Base-by-base conservation (phyloP, 2,797 vertebrate genomes). In the Myotis daubentonii region DNA sequence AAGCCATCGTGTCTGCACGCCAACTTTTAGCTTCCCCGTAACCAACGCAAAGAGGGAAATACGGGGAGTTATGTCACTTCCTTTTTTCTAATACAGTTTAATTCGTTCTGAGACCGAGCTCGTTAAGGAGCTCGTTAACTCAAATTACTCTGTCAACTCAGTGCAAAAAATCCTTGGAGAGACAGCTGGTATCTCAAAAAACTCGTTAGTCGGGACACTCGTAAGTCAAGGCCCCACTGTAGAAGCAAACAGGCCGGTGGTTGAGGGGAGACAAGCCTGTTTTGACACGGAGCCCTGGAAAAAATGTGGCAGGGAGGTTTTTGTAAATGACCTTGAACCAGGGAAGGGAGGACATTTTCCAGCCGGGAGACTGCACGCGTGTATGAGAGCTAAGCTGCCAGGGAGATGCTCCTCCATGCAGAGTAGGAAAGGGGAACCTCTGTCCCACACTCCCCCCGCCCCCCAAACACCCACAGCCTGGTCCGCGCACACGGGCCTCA, bases 1-100 rank as follows among this genome's bases (percentile, higher is more conserved):
- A 86, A 88, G 28, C 15, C 5, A 25, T n/a, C 36, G 30, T 55
- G n/a, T 72, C 91, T 87, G 30, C 51, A 41, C 30, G 71, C 62
- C 85, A 79, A 81, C 84, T 83, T 88, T 92, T 76, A 85, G 91
- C 94, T 94, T 96, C 94, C 89, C 71, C 55, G 94, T 95, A 94
- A 93, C 89, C 68, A 75, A 96, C 13, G 89, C 78, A 82, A 93
- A 87, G 82, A 94, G 62, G 60, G 92, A 93, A 96, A 53, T 38
- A 25, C 8, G 36, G 55, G 23, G 66, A 53, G 62, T 70, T 94
- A 83, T 0, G 2, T 84, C 84, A 76, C 23, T 49, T 65, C 22
- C 62, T 80, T 65, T 71, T 93, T 66, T 57, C 80, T 53, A 84
- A 66, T 55, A 38, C 38, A 6, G 38, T 38, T 38, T 38, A 38